Percentiles rank a stretch among this genome's conserved stretches.
Conservation (phyloP, 2,113 vertebrate genomes). For the Barbus barbus region DNA sequence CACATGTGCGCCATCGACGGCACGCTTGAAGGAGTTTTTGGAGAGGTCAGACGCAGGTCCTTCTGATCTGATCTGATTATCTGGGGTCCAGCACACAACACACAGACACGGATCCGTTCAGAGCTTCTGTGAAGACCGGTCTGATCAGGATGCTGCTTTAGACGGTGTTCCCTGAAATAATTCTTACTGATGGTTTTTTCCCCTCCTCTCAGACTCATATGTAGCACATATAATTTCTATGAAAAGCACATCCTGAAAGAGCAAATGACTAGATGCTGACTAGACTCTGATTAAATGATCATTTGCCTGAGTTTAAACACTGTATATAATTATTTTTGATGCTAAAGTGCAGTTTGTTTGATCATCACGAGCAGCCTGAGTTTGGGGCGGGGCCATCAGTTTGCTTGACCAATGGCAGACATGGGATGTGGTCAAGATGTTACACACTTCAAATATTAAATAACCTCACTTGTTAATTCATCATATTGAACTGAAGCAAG, state of each 20-base stretch:
- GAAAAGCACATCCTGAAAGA: neutral
- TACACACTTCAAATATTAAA: too few species aligned
- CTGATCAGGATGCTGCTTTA: slow-evolving; percentile 8
- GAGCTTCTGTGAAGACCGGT: slow-evolving; percentile 4
- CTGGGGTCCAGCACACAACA: slow-evolving; percentile 47
- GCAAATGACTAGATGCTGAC: neutral
- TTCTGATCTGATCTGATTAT: slow-evolving; percentile 62
- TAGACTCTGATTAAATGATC: neutral
- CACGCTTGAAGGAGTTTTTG: slow-evolving; percentile 64
- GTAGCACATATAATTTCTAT: neutral
- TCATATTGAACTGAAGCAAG: too few species aligned
- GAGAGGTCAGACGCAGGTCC: slow-evolving; percentile 65
- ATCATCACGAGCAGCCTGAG: neutral
- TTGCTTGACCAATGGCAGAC: too few species aligned
- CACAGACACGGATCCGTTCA: too few species aligned
- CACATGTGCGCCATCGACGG: slow-evolving; percentile 56
- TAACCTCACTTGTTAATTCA: too few species aligned
- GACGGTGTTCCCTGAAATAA: slow-evolving; percentile 1
- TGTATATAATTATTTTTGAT: neutral
- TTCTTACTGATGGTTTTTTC: neutral
- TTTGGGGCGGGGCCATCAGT: neutral
- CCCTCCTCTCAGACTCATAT: neutral
- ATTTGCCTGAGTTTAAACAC: neutral
- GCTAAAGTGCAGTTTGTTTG: neutral
- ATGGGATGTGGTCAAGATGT: too few species aligned